Percentiles rank a stretch among this genome's conserved stretches.
These are phyloP conservation scores for Propithecus deckenii DNA, from an alignment of 2,797 vertebrate species.

Conservation along the genomic window DNA sequence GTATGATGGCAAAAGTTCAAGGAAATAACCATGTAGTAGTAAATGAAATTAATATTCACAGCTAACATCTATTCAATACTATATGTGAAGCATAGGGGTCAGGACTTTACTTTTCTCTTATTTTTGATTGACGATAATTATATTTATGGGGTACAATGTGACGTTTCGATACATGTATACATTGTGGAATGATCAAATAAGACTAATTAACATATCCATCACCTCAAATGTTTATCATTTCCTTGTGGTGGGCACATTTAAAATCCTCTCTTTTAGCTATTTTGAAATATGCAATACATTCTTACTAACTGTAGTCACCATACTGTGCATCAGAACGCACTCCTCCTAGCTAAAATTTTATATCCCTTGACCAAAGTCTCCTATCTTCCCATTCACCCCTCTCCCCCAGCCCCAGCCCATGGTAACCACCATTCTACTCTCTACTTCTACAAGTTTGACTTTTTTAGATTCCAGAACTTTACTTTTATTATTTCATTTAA, in stretches of 20 bases:
- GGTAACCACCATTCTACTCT: background rate
- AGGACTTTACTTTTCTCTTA: background rate
- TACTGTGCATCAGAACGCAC: background rate
- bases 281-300: background rate
- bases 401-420: too few relatives aligned
- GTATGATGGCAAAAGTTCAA: background rate
- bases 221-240: background rate
- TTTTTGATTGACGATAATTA: background rate
- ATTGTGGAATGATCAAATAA: background rate
- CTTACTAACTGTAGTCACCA: background rate
- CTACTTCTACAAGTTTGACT: background rate
- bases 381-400: background rate
- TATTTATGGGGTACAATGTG: background rate
- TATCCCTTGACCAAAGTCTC: background rate
- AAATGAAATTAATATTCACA: background rate
- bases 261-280: background rate
- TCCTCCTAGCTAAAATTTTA: background rate
- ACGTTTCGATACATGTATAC: background rate
- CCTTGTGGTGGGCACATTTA: background rate
- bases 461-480: background rate
- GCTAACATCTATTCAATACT: background rate
- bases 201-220: background rate
- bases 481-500: slow-evolving; percentile 23
- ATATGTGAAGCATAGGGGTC: background rate
- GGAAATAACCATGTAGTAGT: background rate